phyloP scores from a whole-genome alignment of 1,140 invertebrate species.

The Eueides isabella region DNA sequence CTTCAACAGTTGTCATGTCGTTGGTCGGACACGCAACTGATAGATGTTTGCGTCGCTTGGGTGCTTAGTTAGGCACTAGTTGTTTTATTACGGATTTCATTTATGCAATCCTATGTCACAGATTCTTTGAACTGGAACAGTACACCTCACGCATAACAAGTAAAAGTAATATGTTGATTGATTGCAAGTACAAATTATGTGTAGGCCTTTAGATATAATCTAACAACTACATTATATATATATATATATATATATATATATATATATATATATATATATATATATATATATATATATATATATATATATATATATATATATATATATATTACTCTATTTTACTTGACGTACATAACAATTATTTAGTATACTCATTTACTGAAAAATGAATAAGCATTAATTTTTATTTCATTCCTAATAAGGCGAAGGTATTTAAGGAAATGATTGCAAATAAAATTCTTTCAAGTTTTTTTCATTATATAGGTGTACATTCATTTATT shows the following conservation, averaged over 20 bases:
- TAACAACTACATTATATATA: no score
- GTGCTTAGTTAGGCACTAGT: slow-evolving; percentile 20
- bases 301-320: no score
- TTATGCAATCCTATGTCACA: slow-evolving; percentile 27
- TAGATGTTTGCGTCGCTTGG: slow-evolving; percentile 19
- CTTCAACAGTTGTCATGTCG: slow-evolving; percentile 16
- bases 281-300: no score
- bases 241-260: no score
- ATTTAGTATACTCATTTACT: not conserved
- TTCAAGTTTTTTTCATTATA: not conserved
- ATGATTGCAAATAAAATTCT: not conserved
- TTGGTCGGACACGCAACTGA: slow-evolving; percentile 6
- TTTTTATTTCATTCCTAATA: not conserved
- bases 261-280: no score
- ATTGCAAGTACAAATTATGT: not conserved
- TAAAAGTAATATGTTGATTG: not conserved
- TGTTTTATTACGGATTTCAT: slow-evolving; percentile 26
- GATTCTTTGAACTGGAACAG: not conserved
- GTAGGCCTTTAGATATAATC: no score
- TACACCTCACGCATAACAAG: slow-evolving; percentile 1
- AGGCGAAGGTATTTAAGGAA: not conserved
- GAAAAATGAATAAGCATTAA: not conserved
- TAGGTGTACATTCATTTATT: no score
- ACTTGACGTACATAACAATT: not conserved
- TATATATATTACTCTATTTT: no score